Evolutionary conservation across 2,113 vertebrate species (phyloP), one percentile per base, ranked within the genome.

Genomic region (Pampusana beccarii): DNA sequence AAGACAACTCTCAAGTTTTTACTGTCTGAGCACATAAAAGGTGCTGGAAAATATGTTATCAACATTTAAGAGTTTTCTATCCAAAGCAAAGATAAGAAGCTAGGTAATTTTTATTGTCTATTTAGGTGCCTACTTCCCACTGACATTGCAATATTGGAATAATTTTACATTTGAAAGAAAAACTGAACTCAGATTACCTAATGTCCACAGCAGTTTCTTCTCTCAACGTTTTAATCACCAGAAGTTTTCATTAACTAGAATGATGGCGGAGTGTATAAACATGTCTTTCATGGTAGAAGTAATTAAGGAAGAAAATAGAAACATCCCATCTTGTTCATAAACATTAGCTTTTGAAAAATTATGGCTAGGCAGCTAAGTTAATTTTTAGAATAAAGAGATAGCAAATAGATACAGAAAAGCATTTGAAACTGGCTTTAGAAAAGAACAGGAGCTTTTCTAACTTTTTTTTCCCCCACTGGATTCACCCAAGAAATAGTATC

Each of bases 231-330:
- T 79, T 54, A 70, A 20, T 50, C 18, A 66, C 7, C n/a, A 73
- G 21, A 84, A 65, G 6, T 40, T 69, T 94, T 54, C 25, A 54
- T 80, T 86, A 46, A 5, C 11, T 46, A 46, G n/a, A 75, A 42
- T 66, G 12, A n/a, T 54, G 13, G 34, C n/a, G 54, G 16, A 67
- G 5, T 46, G 1, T 15, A 78, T 64, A 67, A 66, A 94, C 67
- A 67, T 75, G 51, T 33, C 17, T 88, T 85, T 96, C 42, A 78
- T 85, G 31, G 3, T 33, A 38, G 44, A 85, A 73, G 73, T 51
- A 92, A 90, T 66, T 90, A 88, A 96, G 46, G 12, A 64, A 74
- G 18, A 19, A 79, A 86, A 93, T 18, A 91, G 21, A 90, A 91
- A 89, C 8, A 40, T 75, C 77, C 31, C 20, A 77, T 24, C 12